A percentile compares a stretch with the other conserved stretches of the same genome.
Conservation (phyloP, 1,140 invertebrate genomes). For the Tetramorium simillimum region DNA sequence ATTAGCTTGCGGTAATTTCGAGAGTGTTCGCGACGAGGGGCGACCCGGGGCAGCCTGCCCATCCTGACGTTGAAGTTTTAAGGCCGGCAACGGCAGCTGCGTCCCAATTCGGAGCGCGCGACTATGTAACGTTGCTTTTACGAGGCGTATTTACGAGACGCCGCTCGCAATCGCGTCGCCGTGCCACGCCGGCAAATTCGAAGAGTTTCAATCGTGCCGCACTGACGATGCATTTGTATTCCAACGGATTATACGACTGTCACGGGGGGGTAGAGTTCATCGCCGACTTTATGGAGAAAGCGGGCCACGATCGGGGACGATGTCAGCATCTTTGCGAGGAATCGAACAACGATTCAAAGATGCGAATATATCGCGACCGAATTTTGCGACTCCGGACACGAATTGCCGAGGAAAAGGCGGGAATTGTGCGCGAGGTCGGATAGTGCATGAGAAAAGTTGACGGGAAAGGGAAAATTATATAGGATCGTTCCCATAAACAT, state of each 20-base stretch:
- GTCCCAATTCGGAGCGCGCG: constrained; percentile 49
- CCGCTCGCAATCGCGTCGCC: constrained; percentile 1
- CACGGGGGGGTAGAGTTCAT: background rate
- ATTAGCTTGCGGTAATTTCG: constrained; percentile 41
- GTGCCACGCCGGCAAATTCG: constrained; percentile 23
- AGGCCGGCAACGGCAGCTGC: constrained; percentile 44
- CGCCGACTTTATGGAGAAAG: constrained; percentile 25
- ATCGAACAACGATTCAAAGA: constrained; percentile 36
- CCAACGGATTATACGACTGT: background rate
- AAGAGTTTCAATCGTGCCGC: constrained; percentile 34
- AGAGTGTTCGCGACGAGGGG: constrained; percentile 7
- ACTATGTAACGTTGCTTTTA: constrained; percentile 50
- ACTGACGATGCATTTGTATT: constrained; percentile 25
- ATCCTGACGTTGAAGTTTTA: constrained; percentile 41
- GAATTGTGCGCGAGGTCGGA: constrained; percentile 4
- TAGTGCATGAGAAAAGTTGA: background rate
- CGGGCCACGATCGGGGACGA: constrained; percentile 27
- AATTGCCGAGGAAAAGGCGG: constrained; percentile 19
- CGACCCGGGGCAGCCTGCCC: background rate
- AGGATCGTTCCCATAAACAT: constrained; percentile 1
- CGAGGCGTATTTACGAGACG: constrained; percentile 54
- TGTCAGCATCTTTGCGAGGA: constrained; percentile 16
- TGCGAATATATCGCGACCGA: constrained; percentile 1
- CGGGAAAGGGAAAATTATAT: constrained; percentile 30
- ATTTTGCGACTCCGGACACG: constrained; percentile 21